phyloP scores from a whole-genome alignment of 2,113 vertebrate genomes.

The Tamias sibiricus region DNA sequence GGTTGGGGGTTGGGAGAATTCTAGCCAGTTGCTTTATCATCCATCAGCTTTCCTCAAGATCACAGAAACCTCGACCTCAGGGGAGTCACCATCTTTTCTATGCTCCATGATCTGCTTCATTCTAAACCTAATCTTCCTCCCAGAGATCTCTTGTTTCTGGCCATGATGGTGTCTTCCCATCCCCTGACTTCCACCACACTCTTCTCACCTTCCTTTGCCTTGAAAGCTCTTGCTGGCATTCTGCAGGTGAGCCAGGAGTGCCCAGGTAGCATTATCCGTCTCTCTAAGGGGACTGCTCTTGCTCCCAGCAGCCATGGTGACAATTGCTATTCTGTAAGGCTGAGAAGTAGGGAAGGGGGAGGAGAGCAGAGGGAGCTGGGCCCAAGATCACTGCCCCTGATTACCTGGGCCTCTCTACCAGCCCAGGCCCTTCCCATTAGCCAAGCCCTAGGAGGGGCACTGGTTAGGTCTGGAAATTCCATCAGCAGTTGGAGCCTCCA shows the following conservation, averaged over 20 bases:
- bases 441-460: neutral
- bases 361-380: neutral
- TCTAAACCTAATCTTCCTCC: neutral
- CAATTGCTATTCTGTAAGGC: neutral
- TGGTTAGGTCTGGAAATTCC: too few species aligned
- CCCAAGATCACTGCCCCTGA: neutral
- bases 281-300: neutral
- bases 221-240: neutral
- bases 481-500: fast-evolving
- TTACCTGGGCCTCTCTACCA: neutral
- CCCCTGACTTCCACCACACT: neutral
- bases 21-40: neutral
- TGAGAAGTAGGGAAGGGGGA: neutral
- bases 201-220: neutral
- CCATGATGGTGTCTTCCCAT: fast-evolving
- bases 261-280: too few species aligned
- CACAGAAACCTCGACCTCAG: neutral
- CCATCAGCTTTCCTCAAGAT: neutral
- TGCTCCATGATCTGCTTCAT: neutral
- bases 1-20: neutral
- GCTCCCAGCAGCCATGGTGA: fast-evolving
- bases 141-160: neutral
- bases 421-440: neutral
- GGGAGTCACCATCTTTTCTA: neutral
- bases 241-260: neutral